A percentile compares a stretch with the other conserved stretches of the same genome.
These are phyloP conservation scores for Acanthis flammea DNA, from an alignment of 2,797 vertebrate species.

Conservation along the genomic window DNA sequence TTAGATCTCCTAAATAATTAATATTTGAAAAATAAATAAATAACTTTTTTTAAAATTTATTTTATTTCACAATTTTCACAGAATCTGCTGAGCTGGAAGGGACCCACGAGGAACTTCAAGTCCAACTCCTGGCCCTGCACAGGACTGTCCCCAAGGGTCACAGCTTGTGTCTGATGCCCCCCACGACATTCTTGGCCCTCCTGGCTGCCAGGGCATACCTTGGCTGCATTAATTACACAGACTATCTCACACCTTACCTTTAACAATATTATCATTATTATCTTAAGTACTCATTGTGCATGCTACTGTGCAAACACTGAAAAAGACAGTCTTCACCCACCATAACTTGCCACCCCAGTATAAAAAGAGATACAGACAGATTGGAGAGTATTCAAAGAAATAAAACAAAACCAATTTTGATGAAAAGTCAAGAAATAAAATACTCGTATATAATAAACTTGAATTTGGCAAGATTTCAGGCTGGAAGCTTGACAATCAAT, in stretches of 20 bases:
- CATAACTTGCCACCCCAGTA: background rate
- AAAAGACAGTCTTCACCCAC: background rate
- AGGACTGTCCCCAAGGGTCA: background rate
- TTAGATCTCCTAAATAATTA: background rate
- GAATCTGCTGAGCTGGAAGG: background rate
- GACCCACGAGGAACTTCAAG: background rate
- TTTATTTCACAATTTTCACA: fast-evolving
- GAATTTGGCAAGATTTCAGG: background rate
- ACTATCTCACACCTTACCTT: background rate
- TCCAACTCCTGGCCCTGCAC: background rate
- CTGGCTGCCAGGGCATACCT: background rate
- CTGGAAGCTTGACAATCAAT: background rate
- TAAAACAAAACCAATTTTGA: background rate
- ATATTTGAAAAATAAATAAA: background rate
- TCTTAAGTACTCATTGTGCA: background rate
- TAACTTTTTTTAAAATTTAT: background rate
- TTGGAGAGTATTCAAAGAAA: background rate
- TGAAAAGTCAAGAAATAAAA: background rate
- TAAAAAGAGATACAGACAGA: background rate
- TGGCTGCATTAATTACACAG: background rate
- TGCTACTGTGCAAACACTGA: background rate
- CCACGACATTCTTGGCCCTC: background rate
- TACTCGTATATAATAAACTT: background rate
- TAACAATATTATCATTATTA: background rate
- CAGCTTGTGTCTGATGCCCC: background rate